A percentile compares a stretch with the other conserved stretches of the same genome.
These are phyloP conservation scores for Accipiter virgatus DNA, from an alignment of 2,113 vertebrate species.

Conservation along the genomic window DNA sequence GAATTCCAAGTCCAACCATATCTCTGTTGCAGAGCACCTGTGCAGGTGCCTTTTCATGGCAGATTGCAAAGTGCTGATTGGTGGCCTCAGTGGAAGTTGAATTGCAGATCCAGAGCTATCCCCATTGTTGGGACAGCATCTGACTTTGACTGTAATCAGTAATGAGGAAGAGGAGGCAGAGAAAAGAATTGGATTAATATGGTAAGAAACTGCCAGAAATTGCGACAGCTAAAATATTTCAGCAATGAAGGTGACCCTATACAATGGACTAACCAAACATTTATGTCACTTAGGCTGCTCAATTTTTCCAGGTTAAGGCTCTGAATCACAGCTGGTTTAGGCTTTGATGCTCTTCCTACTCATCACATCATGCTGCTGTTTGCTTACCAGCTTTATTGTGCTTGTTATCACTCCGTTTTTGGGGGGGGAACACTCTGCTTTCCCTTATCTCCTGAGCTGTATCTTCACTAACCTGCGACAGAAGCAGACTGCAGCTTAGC, in stretches of 20 bases:
- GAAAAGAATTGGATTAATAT: background rate
- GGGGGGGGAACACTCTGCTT: background rate
- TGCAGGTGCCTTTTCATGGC: background rate
- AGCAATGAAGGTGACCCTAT: background rate
- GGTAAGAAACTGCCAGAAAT: background rate
- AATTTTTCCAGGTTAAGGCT: background rate
- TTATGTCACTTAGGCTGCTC: background rate
- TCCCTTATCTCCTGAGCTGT: background rate
- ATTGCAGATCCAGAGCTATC: background rate
- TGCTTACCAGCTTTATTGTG: background rate
- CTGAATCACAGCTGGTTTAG: background rate
- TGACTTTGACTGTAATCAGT: background rate
- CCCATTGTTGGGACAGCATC: too few species aligned
- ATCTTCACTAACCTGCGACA: background rate
- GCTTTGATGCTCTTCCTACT: background rate
- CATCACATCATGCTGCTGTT: background rate
- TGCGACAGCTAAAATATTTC: background rate
- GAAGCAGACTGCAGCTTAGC: background rate
- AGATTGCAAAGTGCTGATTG: background rate
- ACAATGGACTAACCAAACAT: background rate
- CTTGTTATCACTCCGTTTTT: background rate
- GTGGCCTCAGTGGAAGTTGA: background rate
- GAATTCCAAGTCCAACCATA: fast-evolving
- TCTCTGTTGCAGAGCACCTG: background rate
- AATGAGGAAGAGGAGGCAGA: background rate